These are phyloP conservation scores for Chalcosyrphus nemorum DNA, from an alignment of 2,888 invertebrate species.

Conservation along the genomic window DNA sequence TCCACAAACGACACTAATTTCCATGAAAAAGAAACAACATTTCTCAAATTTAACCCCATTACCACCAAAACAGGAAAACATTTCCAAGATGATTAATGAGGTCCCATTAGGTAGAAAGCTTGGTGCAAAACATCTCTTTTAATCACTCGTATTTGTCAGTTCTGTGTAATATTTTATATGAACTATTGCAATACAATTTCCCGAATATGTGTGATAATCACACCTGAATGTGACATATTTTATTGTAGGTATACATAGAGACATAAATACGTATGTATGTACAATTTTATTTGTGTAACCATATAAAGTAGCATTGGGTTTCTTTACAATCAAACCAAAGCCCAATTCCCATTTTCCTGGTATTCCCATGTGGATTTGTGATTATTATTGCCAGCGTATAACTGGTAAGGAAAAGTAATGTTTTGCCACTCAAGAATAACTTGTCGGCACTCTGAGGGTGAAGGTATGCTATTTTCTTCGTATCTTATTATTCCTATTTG, in stretches of 20 bases:
- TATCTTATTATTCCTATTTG: no score
- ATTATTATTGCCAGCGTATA: no score
- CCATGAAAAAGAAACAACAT: background rate
- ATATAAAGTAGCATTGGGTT: background rate
- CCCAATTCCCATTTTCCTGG: no score
- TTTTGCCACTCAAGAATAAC: background rate
- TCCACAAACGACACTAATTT: conserved; percentile 17
- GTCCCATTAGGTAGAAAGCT: background rate
- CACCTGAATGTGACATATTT: conserved; percentile 1
- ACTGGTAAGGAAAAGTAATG: background rate
- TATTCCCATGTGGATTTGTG: no score
- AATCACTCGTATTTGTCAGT: conserved; percentile 7
- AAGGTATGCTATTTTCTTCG: no score
- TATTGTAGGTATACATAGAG: no score
- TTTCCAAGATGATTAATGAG: conserved; percentile 23
- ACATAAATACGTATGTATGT: background rate
- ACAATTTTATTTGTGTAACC: background rate
- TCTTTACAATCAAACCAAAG: background rate
- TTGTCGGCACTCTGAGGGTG: background rate
- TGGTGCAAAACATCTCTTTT: conserved; percentile 2
- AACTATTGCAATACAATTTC: background rate
- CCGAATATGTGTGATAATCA: background rate
- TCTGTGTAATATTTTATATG: background rate
- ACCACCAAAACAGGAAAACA: background rate
- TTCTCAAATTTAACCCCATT: conserved; percentile 5